phyloP scores from a whole-genome alignment of 37 sponge, comb jelly and placozoan genomes.

The Ianthella basta region DNA sequence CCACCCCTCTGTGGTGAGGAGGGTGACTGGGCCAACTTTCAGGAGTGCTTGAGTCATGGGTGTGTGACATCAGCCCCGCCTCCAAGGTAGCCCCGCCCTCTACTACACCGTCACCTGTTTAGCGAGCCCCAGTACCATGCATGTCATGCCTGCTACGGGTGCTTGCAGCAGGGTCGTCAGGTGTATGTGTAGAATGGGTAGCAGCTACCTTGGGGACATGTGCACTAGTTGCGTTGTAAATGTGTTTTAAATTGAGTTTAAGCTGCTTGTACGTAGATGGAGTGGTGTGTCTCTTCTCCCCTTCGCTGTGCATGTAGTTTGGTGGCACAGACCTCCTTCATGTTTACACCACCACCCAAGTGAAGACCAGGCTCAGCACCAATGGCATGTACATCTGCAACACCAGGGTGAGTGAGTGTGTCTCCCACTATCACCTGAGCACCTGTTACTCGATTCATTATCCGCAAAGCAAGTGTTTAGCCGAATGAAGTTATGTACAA shows the following conservation, averaged over 20 bases:
- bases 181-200: neutral
- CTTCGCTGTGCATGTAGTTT: slow-evolving; percentile 52
- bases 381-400: slow-evolving; percentile 78
- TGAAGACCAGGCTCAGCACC: slow-evolving; percentile 64
- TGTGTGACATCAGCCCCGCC: slow-evolving; percentile 59
- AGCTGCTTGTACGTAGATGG: too few species aligned
- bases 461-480: too few species aligned
- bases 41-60: slow-evolving; percentile 86
- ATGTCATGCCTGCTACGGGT: neutral
- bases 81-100: neutral
- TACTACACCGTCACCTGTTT: too few species aligned
- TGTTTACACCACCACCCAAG: slow-evolving; percentile 81
- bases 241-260: neutral
- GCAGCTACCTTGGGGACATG: neutral
- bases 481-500: neutral
- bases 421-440: too few species aligned
- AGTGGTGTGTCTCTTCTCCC: neutral
- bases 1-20: neutral
- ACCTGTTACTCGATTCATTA: too few species aligned
- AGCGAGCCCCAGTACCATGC: neutral
- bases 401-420: slow-evolving; percentile 43
- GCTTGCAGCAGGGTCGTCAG: neutral
- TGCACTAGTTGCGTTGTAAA: neutral
- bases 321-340: slow-evolving; percentile 87
- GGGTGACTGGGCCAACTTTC: slow-evolving; percentile 39